Evolutionary conservation across 2,888 invertebrate species (phyloP).

Genomic region (Brenthis hecate): DNA sequence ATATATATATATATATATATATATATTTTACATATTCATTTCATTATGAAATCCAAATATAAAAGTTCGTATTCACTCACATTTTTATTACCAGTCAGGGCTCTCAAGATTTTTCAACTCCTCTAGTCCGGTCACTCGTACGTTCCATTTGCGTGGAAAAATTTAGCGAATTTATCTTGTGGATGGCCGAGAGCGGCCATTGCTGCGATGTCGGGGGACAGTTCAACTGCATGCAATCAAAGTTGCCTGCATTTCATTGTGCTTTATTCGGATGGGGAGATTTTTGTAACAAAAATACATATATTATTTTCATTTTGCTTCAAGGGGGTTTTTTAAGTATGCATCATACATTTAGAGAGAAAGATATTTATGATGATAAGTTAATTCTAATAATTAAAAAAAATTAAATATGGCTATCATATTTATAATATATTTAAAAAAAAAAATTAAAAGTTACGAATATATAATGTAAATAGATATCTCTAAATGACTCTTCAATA

Average conservation of each 20-base stretch:
- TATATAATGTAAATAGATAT: no score
- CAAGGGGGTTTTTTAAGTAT: background rate
- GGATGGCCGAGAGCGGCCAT: conserved; percentile 24
- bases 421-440: no score
- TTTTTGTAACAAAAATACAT: background rate
- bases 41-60: background rate
- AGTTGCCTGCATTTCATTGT: conserved; percentile 22
- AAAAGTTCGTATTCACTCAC: background rate
- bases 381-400: no score
- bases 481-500: no score
- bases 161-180: conserved; percentile 32
- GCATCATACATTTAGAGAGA: no score
- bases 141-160: conserved; percentile 32
- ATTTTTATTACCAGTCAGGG: conserved; percentile 11
- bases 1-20: background rate
- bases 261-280: conserved; percentile 1
- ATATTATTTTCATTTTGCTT: background rate
- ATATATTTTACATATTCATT: background rate
- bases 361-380: no score
- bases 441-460: no score
- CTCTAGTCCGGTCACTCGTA: conserved; percentile 25
- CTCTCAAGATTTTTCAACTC: conserved; percentile 26
- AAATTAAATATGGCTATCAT: no score
- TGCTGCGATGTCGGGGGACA: conserved; percentile 26
- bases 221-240: conserved; percentile 29